phyloP scores from a whole-genome alignment of 92 coral and sea anemone species.

The Chrysogorgia sp. region DNA sequence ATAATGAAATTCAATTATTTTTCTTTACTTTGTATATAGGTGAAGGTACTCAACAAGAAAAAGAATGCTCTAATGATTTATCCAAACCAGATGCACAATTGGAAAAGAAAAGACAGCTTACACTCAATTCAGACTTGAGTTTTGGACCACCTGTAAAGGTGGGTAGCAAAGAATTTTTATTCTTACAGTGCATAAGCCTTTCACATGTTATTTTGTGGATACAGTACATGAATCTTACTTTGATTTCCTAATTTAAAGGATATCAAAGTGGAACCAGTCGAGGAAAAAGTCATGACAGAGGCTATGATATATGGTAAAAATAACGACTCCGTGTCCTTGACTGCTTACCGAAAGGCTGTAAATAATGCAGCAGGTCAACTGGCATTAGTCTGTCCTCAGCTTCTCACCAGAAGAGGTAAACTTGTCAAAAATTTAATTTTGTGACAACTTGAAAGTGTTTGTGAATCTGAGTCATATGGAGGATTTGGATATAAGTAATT shows the following conservation, averaged over 20 bases:
- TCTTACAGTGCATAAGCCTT: not conserved
- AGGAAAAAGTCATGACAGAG: conserved; percentile 7
- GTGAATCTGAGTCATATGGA: too few relatives aligned
- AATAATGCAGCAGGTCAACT: conserved; percentile 26
- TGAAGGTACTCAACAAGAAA: conserved; percentile 4
- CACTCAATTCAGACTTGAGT: conserved; percentile 15
- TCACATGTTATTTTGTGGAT: too few relatives aligned
- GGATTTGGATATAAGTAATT: too few relatives aligned
- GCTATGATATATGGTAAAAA: conserved; percentile 15
- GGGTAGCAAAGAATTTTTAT: not conserved
- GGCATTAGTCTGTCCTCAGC: conserved; percentile 20
- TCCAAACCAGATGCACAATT: not conserved
- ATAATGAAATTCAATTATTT: too few relatives aligned
- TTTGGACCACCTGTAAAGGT: not conserved
- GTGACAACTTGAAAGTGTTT: too few relatives aligned
- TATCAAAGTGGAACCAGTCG: conserved; percentile 14
- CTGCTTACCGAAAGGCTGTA: conserved; percentile 26
- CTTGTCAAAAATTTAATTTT: too few relatives aligned
- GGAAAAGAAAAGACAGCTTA: conserved; percentile 11
- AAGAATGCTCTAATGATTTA: not conserved
- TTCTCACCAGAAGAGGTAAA: conserved; percentile 8
- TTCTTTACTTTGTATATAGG: not conserved
- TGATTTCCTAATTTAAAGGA: not conserved
- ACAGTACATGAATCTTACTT: too few relatives aligned
- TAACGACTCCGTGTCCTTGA: not conserved